Conservation (phyloP, 2,797 vertebrate species). For the Mareca penelope region DNA sequence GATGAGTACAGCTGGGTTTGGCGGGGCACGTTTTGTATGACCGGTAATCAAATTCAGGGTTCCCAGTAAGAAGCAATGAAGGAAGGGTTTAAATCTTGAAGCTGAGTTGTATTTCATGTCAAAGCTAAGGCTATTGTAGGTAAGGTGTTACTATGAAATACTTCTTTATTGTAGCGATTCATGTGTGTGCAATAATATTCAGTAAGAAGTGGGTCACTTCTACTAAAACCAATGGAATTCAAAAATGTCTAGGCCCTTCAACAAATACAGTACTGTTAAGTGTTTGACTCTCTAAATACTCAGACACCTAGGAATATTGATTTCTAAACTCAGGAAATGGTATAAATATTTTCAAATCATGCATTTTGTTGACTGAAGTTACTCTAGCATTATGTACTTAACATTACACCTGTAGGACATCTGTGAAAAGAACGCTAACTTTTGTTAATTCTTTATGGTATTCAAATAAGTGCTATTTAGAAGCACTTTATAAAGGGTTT, state of each 20-base stretch:
- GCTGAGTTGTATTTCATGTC: background rate
- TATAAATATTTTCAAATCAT: background rate
- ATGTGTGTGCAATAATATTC: background rate
- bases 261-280: background rate
- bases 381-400: background rate
- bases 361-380: background rate
- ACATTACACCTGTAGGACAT: background rate
- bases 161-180: background rate
- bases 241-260: background rate
- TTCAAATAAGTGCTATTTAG: background rate
- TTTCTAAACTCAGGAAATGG: background rate
- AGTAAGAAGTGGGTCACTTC: background rate
- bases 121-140: background rate
- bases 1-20: background rate
- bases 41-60: background rate
- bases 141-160: background rate
- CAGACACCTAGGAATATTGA: background rate
- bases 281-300: background rate
- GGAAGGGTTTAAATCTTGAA: background rate
- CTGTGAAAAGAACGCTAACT: background rate
- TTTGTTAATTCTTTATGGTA: background rate
- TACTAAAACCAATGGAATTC: background rate
- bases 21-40: background rate
- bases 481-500: background rate
- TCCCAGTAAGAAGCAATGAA: background rate